A percentile compares a stretch with the other conserved stretches of the same genome.
phyloP scores from a whole-genome alignment of 2,113 vertebrate species.

The Myrmecophaga tridactyla region DNA sequence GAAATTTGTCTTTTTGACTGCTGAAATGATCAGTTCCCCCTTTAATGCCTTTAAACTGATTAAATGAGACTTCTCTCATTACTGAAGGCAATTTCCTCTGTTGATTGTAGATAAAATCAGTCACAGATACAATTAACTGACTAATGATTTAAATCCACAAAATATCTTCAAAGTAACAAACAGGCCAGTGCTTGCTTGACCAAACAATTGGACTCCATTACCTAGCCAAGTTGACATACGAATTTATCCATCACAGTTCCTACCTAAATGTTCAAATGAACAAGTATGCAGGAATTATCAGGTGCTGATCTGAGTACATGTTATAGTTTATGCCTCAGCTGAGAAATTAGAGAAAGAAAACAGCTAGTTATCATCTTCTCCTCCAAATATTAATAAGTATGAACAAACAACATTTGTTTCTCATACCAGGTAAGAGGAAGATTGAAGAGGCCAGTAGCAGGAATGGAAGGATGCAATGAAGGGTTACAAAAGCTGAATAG shows the following conservation, averaged over 20 bases:
- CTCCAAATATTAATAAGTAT: conserved; percentile 16
- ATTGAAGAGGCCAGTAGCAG: not conserved
- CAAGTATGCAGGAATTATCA: conserved; percentile 11
- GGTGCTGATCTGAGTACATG: not conserved
- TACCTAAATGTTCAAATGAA: conserved; percentile 52
- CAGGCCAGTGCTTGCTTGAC: no score
- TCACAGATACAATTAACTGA: no score
- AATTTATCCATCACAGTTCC: not conserved
- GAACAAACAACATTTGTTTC: not conserved
- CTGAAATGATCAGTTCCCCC: no score
- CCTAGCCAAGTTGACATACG: no score
- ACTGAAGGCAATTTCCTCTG: no score
- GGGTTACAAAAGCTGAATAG: not conserved
- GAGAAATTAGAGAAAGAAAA: not conserved
- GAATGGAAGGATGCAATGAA: not conserved
- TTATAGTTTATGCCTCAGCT: not conserved
- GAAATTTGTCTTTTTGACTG: no score
- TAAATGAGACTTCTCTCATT: no score
- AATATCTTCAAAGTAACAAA: no score
- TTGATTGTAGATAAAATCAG: no score
- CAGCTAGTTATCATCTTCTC: not conserved
- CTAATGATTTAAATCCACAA: no score
- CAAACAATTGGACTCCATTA: no score
- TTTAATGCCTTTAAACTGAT: no score
- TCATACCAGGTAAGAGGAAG: not conserved